These are phyloP conservation scores for Carassius auratus DNA, from an alignment of 2,113 vertebrate genomes.

Conservation along the genomic window DNA sequence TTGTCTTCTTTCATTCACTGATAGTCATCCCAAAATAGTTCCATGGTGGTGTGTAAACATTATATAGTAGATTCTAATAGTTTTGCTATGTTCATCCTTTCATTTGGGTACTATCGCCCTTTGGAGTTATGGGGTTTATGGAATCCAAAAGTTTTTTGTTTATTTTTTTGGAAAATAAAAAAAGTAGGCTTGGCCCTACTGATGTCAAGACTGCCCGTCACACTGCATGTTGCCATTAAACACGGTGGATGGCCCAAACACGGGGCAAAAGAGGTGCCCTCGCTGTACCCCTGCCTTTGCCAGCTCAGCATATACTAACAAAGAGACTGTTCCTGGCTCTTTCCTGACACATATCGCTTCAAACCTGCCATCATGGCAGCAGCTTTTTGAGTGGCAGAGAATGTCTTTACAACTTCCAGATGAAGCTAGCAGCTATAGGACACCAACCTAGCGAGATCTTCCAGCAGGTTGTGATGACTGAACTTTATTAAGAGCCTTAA, in stretches of 20 bases:
- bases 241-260: slow-evolving; percentile 1
- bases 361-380: slow-evolving; percentile 21
- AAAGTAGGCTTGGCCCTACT: slow-evolving; percentile 46
- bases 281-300: slow-evolving; percentile 13
- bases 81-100: neutral
- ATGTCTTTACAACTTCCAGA: slow-evolving; percentile 27
- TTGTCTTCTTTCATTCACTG: slow-evolving; percentile 34
- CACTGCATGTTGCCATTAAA: slow-evolving; percentile 54
- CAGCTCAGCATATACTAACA: slow-evolving; percentile 44
- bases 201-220: slow-evolving; percentile 57
- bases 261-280: slow-evolving; percentile 36
- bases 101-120: neutral
- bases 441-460: neutral
- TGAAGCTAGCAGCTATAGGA: slow-evolving; percentile 1
- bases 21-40: slow-evolving; percentile 35
- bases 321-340: slow-evolving; percentile 44
- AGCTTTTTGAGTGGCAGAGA: slow-evolving; percentile 23
- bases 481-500: slow-evolving; percentile 30
- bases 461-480: slow-evolving; percentile 3
- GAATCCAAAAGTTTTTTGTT: neutral
- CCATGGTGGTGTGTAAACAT: neutral
- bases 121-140: neutral
- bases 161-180: slow-evolving; percentile 14
- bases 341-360: slow-evolving; percentile 12
- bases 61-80: neutral